Evolutionary conservation across 1,140 invertebrate species (phyloP).

Genomic region (Acyrthosiphon pisum): DNA sequence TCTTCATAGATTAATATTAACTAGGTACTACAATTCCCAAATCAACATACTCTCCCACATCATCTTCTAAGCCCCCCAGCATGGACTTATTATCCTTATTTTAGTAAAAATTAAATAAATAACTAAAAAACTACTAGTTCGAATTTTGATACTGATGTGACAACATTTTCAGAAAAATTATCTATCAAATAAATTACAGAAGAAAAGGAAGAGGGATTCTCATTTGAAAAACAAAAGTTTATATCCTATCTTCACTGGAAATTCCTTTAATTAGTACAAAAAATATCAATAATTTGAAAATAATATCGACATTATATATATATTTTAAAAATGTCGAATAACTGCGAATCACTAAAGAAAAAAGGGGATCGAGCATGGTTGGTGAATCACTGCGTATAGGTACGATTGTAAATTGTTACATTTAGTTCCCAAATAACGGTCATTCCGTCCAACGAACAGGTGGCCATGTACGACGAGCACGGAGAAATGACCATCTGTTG

Average conservation of each 20-base stretch:
- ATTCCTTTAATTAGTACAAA: background rate
- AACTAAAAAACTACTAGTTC: background rate
- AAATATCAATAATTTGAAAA: background rate
- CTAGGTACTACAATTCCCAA: background rate
- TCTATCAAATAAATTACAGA: too few species aligned
- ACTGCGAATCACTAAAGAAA: background rate
- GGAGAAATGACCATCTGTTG: slow-evolving; percentile 74
- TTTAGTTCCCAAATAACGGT: slow-evolving; percentile 72
- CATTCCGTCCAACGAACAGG: slow-evolving; percentile 77
- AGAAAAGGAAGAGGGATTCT: background rate
- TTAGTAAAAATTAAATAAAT: background rate
- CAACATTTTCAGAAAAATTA: too few species aligned
- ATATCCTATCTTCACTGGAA: background rate
- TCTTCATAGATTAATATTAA: background rate
- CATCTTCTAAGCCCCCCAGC: background rate
- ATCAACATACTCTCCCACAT: background rate
- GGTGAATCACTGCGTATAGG: background rate
- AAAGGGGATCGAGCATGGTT: too few species aligned
- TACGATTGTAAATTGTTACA: slow-evolving; percentile 62
- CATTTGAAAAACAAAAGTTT: background rate
- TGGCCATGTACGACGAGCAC: slow-evolving; percentile 71
- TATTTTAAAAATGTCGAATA: background rate
- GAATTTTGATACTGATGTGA: too few species aligned
- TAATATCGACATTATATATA: background rate
- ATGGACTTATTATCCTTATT: background rate